Evolutionary conservation across 2,797 vertebrate species (phyloP).

Genomic region (Amblyraja radiata): DNA sequence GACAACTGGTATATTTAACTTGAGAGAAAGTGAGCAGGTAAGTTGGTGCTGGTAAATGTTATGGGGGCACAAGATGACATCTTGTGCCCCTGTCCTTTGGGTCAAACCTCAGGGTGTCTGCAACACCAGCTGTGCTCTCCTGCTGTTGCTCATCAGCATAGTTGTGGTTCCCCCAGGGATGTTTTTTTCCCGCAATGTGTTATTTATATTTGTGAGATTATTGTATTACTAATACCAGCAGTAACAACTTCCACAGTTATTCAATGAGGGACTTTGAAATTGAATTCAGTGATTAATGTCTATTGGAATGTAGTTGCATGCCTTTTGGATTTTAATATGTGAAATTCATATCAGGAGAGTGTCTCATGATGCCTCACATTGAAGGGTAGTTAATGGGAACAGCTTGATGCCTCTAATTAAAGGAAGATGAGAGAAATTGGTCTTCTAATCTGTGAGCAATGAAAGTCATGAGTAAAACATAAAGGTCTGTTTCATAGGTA

Average conservation of each 20-base stretch:
- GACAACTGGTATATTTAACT: neutral
- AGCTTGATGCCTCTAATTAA: neutral
- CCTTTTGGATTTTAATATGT: neutral
- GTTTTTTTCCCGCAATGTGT: neutral
- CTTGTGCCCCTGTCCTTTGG: neutral
- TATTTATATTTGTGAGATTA: neutral
- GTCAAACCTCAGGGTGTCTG: neutral
- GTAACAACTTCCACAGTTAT: neutral
- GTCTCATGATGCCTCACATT: neutral
- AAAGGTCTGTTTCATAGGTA: neutral
- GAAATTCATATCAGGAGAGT: neutral
- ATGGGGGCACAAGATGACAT: neutral
- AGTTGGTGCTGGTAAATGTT: neutral
- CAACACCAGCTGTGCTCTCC: neutral
- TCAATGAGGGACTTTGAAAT: neutral
- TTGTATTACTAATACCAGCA: neutral
- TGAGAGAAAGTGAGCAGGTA: neutral
- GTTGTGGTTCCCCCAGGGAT: neutral
- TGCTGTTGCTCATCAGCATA: no score
- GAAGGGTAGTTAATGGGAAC: neutral
- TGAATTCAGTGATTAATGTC: neutral
- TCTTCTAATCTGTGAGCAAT: neutral
- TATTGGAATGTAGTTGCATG: neutral
- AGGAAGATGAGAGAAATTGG: neutral
- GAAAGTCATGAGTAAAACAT: neutral